Conservation (phyloP, 2,797 vertebrate species). For the Halcyon leucocephala region DNA sequence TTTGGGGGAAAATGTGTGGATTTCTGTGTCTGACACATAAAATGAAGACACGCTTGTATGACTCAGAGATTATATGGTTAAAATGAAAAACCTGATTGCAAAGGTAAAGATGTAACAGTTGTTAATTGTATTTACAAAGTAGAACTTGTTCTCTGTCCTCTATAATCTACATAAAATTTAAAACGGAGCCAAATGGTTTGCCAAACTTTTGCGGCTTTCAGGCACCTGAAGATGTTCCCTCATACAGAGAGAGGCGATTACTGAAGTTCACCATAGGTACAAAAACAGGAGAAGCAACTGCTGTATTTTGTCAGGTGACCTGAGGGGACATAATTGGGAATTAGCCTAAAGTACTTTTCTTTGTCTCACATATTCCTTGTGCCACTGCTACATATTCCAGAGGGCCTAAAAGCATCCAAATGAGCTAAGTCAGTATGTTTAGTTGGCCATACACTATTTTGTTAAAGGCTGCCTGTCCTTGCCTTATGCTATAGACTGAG, state of each 20-base stretch:
- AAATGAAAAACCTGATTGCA: constrained; percentile 39
- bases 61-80: constrained; percentile 24
- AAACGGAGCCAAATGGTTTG: constrained; percentile 59
- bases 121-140: constrained; percentile 68
- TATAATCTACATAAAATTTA: constrained; percentile 69
- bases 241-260: background rate
- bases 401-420: background rate
- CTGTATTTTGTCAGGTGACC: background rate
- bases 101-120: constrained; percentile 53
- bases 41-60: background rate
- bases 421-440: background rate
- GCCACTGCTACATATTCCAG: rapidly evolving
- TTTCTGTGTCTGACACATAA: constrained; percentile 10
- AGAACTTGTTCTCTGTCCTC: constrained; percentile 68
- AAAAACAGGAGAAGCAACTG: background rate
- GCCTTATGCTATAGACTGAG: background rate
- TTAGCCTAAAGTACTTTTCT: background rate
- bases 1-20: background rate
- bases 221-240: constrained; percentile 35
- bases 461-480: background rate
- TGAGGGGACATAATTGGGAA: background rate
- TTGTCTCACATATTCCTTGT: background rate
- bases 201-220: constrained; percentile 65
- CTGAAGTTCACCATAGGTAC: background rate
- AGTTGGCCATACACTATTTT: rapidly evolving